These are phyloP conservation scores for Sycophaga agraensis DNA, from an alignment of 1,140 invertebrate genomes.

Conservation along the genomic window DNA sequence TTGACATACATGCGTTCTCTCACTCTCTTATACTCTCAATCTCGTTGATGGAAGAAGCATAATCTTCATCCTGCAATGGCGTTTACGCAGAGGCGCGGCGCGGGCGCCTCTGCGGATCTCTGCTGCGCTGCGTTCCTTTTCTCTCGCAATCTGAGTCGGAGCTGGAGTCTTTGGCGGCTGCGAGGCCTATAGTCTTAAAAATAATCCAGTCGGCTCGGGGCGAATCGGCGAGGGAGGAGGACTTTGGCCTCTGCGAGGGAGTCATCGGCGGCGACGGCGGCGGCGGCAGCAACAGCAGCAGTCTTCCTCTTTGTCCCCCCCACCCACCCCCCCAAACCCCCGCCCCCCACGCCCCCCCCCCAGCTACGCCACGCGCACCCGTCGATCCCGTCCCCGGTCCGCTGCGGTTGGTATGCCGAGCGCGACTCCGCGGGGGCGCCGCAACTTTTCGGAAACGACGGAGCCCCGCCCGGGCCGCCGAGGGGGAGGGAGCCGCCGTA, in stretches of 20 bases:
- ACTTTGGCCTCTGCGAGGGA: not conserved
- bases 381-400: too few relatives aligned
- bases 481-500: constrained; percentile 37
- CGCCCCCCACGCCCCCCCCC: too few relatives aligned
- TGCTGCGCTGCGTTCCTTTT: constrained; percentile 5
- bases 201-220: not conserved
- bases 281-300: not conserved
- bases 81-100: not conserved
- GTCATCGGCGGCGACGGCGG: not conserved
- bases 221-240: not conserved
- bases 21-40: constrained; percentile 30
- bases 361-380: too few relatives aligned
- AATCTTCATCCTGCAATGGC: constrained; percentile 6
- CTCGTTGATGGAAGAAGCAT: too few relatives aligned
- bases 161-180: too few relatives aligned
- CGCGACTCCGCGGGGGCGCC: too few relatives aligned
- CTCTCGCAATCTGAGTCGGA: not conserved
- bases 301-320: too few relatives aligned
- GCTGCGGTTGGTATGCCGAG: too few relatives aligned
- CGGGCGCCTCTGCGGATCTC: not conserved
- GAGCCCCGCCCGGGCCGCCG: too few relatives aligned
- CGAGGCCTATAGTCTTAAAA: not conserved
- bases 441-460: too few relatives aligned
- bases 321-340: too few relatives aligned
- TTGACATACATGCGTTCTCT: constrained; percentile 30